Base-by-base conservation (phyloP, 2,113 vertebrate species). In the Grus americana region DNA sequence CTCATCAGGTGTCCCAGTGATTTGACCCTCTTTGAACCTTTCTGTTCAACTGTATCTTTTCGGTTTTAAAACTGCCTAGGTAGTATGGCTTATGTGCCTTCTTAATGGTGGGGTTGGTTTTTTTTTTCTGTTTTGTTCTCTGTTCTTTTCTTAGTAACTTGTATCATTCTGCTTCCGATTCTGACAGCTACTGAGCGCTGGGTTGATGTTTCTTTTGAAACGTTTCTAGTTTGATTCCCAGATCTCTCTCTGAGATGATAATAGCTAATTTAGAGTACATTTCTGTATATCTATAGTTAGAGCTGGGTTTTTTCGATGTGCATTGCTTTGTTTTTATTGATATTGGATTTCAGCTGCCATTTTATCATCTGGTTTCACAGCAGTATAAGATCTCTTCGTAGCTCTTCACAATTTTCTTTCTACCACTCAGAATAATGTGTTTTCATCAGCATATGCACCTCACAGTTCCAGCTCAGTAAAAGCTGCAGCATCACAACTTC, bases 121-220 rank as follows among this genome's bases (percentile, higher is more conserved):
- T 15, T 27, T 70, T 81, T 67, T 74, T 46, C 58, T 66, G 17
- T 70, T 93, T 86, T 81, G 27, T 94, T 94, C 71, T 79, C 40
- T 62, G 24, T 88, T 93, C 88, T 88, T 94, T 91, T 93, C 83
- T 92, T 80, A 78, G 92, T 38, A 84, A 90, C 50, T 40, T 76
- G 15, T 70, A 65, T 90, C 67, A 62, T 91, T 94, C 66, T 85
- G 21, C 20, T 93, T 84, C 82, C 32, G 63, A 1, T 85, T 72
- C 63, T 95, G 92, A 91, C 91, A 86, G n/a, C 54, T 86, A 42
- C 55, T 73, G 68, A 90, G 59, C 3, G 3, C 50, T 66, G 38
- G 47, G 20, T 91, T 91, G 93, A 84, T 95, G 34, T 81, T 93
- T 88, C 58, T 86, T 95, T 76, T 96, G 79, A 95, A 95, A 91